These are phyloP conservation scores for Brachynemurus nebulosus DNA, from an alignment of 2,888 invertebrate species.

Conservation along the genomic window DNA sequence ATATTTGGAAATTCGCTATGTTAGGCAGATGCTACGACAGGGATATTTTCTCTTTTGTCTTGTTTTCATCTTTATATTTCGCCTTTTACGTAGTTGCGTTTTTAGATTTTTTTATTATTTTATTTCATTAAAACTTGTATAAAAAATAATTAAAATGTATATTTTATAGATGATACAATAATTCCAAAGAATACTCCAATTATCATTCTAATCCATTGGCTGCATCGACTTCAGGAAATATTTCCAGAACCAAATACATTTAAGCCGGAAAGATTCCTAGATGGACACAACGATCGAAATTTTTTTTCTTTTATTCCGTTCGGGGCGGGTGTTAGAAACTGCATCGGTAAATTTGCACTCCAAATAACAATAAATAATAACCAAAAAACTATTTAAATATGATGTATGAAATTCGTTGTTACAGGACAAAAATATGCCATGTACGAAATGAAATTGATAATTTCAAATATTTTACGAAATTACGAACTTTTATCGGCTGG, in stretches of 20 bases:
- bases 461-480: slow-evolving; percentile 3
- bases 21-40: too few relatives aligned
- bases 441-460: slow-evolving; percentile 5
- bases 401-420: too few relatives aligned
- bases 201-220: not conserved
- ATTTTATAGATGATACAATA: slow-evolving; percentile 20
- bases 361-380: too few relatives aligned
- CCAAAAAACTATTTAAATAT: too few relatives aligned
- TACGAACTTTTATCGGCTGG: slow-evolving; percentile 4
- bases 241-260: slow-evolving; percentile 4
- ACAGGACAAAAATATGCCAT: slow-evolving; percentile 7
- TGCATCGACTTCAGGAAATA: not conserved
- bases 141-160: too few relatives aligned
- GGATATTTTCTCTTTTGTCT: too few relatives aligned
- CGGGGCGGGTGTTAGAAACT: slow-evolving; percentile 5
- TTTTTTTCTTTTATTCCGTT: not conserved
- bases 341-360: too few relatives aligned
- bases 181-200: slow-evolving; percentile 19
- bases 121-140: too few relatives aligned
- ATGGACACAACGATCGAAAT: not conserved
- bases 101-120: too few relatives aligned
- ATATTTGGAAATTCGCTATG: too few relatives aligned
- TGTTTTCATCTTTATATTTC: too few relatives aligned
- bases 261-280: slow-evolving; percentile 1
- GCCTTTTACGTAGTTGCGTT: too few relatives aligned